Conservation (phyloP, 2,113 vertebrate genomes). For the Prolemur simus region DNA sequence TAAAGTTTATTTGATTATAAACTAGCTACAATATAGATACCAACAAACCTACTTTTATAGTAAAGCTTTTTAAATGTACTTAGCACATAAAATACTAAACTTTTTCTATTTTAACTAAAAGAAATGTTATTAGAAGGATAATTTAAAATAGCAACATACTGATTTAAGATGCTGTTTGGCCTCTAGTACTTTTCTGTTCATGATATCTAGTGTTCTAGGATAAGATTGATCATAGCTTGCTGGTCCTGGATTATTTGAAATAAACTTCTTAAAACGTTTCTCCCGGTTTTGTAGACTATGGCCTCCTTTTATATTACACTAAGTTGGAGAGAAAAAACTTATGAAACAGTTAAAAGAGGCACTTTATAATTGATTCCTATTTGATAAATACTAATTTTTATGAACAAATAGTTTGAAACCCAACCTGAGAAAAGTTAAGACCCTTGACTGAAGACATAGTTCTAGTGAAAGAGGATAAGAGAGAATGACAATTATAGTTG, state of each 20-base stretch:
- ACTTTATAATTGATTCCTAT: neutral
- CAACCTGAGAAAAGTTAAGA: neutral
- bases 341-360: constrained; percentile 29
- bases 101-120: neutral
- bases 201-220: neutral
- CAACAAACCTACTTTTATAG: neutral
- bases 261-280: constrained; percentile 83
- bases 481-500: neutral
- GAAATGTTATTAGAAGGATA: neutral
- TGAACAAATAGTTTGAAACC: constrained; percentile 5
- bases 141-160: constrained; percentile 57
- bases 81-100: neutral
- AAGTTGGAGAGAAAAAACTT: constrained; percentile 30
- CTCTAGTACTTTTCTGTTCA: constrained; percentile 33
- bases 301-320: constrained; percentile 81
- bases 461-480: neutral
- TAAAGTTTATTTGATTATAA: constrained; percentile 32
- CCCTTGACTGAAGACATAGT: neutral
- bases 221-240: constrained; percentile 81
- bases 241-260: constrained; percentile 84
- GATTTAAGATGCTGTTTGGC: constrained; percentile 26
- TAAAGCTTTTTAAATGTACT: neutral
- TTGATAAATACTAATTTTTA: constrained; percentile 10
- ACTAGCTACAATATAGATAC: neutral
- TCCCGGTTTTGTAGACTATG: constrained; percentile 87